These are phyloP conservation scores for Tribolium freemani DNA, from an alignment of 2,888 invertebrate species.

Conservation along the genomic window DNA sequence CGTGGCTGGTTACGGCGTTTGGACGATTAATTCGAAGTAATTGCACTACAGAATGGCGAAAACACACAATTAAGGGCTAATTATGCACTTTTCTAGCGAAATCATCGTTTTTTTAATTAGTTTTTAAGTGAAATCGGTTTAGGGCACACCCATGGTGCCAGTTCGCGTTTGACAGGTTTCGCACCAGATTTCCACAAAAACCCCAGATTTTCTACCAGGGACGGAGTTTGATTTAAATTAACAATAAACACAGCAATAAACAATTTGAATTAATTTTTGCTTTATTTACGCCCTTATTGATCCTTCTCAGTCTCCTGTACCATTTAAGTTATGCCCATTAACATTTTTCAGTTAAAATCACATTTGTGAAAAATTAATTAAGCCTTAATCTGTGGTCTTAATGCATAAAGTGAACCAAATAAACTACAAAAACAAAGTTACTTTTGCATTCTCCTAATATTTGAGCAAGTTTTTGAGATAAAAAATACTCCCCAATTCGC, in stretches of 20 bases:
- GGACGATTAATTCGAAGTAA: neutral
- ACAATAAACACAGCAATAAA: neutral
- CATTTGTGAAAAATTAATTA: too few relatives aligned
- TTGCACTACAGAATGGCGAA: neutral
- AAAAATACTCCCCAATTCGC: neutral
- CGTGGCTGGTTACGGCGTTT: neutral
- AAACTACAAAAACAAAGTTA: too few relatives aligned
- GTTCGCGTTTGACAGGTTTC: neutral
- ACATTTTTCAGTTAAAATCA: too few relatives aligned
- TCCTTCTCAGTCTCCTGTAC: too few relatives aligned
- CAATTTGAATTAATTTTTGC: neutral
- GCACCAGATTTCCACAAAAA: conserved; percentile 1
- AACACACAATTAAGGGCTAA: neutral
- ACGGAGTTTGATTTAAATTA: neutral
- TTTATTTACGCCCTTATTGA: neutral
- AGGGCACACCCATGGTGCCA: conserved; percentile 22
- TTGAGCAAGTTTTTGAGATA: too few relatives aligned
- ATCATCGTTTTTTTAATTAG: conserved; percentile 6
- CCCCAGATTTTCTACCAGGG: neutral
- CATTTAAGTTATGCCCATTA: too few relatives aligned
- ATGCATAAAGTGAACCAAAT: too few relatives aligned
- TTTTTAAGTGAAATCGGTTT: conserved; percentile 5
- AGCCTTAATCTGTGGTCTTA: too few relatives aligned
- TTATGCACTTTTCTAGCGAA: neutral
- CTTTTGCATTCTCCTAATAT: too few relatives aligned